phyloP scores from a whole-genome alignment of 2,888 invertebrate genomes.

The Parthenolecanium corni region DNA sequence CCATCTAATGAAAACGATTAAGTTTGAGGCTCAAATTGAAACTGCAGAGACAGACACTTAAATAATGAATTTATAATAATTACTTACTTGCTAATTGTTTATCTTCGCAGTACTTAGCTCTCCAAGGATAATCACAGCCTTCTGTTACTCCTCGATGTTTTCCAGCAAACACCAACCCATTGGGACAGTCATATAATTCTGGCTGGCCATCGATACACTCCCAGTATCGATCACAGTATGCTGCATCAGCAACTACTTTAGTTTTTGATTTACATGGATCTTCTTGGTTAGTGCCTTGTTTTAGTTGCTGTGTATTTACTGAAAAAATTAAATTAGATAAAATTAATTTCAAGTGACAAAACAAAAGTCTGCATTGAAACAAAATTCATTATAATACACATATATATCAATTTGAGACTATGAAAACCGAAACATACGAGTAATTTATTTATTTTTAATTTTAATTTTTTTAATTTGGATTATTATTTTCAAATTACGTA shows the following conservation, averaged over 20 bases:
- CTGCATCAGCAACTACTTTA: constrained; percentile 61
- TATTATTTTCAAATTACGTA: too few species aligned
- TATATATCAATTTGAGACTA: too few species aligned
- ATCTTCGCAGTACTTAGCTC: constrained; percentile 74
- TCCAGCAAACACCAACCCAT: constrained; percentile 79
- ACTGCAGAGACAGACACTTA: not conserved
- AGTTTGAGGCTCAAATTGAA: not conserved
- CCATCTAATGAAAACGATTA: constrained; percentile 47
- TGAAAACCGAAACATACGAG: too few species aligned
- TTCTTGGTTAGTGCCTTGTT: constrained; percentile 42
- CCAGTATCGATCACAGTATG: constrained; percentile 75
- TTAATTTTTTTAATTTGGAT: too few species aligned
- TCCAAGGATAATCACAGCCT: constrained; percentile 82
- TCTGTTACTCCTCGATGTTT: constrained; percentile 78
- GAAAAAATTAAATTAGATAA: not conserved
- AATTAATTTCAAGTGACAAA: too few species aligned
- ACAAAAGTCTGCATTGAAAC: too few species aligned
- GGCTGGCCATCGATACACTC: constrained; percentile 75
- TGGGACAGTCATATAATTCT: constrained; percentile 77
- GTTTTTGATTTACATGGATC: constrained; percentile 74
- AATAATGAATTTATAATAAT: too few species aligned
- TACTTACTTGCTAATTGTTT: constrained; percentile 61
- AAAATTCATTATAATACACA: too few species aligned
- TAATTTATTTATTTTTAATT: too few species aligned
- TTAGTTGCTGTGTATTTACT: constrained; percentile 19